Base-by-base conservation (phyloP, 2,888 invertebrate genomes). In the Rhynchonema sp. region DNA sequence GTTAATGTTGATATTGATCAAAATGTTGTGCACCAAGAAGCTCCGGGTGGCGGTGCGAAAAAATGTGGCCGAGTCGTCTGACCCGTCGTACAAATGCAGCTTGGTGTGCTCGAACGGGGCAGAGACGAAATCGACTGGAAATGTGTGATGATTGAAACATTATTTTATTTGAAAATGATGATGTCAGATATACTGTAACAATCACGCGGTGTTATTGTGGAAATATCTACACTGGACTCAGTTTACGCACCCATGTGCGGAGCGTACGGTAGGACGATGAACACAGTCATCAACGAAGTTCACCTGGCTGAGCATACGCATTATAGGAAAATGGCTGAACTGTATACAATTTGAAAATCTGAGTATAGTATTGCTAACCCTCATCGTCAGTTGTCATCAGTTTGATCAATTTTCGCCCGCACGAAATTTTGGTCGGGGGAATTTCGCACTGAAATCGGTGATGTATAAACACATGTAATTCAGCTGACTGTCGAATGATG, bases 21-120 rank as follows among this genome's bases (percentile, higher is more conserved):
- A 22, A 27, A 54, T 54, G 28, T 27, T 54, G 54, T 54, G 23
- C 26, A 49, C 49, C 49, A 74, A 64, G 27, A 72, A 64, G 38
- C 69, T 69, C n/a, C 74, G 63, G 0, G 72, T 59, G 2, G 74
- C 64, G 25, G 73, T 71, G 20, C 74, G 62, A 65, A 74, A 75
- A 66, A 75, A 74, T 17, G 65, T 66, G 27, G 69, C 67, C 22
- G 70, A 68, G 61, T 73, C 65, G 46, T 72, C 68, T 61, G 68
- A 63, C n/a, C 68, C 67, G n/a, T 72, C 66, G 65, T 67, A 75
- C 46, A 73, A 62, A 61, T 57, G 65, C 28, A 70, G 66, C 58
- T 68, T 67, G 30, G 69, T 67, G 64, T 68, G 65, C 46, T 63
- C 60, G 60, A 72, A 73, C 26, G 70, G 69, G 3, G 70, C 69